Evolutionary conservation across 1,140 invertebrate genomes (phyloP), one percentile per base, ranked within the genome.

Genomic region (Drosophila tsacasi): DNA sequence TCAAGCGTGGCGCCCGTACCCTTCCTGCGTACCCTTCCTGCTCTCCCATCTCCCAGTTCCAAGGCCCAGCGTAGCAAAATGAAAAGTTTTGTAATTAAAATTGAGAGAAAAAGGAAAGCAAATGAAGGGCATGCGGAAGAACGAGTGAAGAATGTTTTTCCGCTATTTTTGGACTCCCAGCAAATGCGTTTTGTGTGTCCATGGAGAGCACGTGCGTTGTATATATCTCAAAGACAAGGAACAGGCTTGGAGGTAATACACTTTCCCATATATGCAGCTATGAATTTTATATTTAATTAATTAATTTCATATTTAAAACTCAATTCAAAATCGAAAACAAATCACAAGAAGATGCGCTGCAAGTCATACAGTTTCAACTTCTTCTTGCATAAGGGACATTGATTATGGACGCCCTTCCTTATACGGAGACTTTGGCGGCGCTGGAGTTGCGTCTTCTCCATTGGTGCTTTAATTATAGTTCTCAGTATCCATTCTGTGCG

Each of bases 21-120:
- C n/a, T n/a, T n/a, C 40, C 68, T 27, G 44, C 17, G 63, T 39
- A 62, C 8, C 63, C 47, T 37, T 55, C 32, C 8, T 30, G 0
- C 5, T 6, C 37, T 47, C 44, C 17, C 57, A 23, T 10, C n/a
- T 10, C 49, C 35, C 44, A 60, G 50, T 54, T 61, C 63, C 44
- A 30, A 72, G 52, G 76, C 79, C 50, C 68, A 77, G 76, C 72
- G 78, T 76, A 69, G 84, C 83, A 73, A 89, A 89, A 81, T 83
- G 73, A 91, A 90, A 90, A 90, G 86, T 90, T 90, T 90, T 91
- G 89, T 83, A 90, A 90, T 90, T 90, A 90, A 90, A 90, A 90
- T 86, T 91, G 79, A 50, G 75, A 79, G 32, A 85, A 84, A 47
- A 58, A 50, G 60, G 49, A 63, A 52, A 64, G 50, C 46, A 66